Evolutionary conservation across 1,140 invertebrate genomes (phyloP).

Genomic region (Plodia interpunctella): DNA sequence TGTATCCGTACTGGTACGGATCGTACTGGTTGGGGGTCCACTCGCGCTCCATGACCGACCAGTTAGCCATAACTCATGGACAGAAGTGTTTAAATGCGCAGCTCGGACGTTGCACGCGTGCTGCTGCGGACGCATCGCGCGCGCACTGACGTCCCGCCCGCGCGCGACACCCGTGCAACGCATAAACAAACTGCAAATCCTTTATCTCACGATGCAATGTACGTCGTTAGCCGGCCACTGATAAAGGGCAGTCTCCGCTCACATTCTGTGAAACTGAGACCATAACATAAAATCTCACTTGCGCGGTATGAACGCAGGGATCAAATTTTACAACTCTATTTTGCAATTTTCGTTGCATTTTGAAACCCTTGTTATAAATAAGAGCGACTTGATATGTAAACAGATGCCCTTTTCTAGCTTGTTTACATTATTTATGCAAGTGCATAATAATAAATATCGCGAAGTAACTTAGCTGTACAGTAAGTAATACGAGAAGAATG

Average conservation of each 20-base stretch:
- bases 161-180: constrained; percentile 27
- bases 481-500: background rate
- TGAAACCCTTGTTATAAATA: background rate
- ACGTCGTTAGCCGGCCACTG: constrained; percentile 26
- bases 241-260: constrained; percentile 27
- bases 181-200: constrained; percentile 58
- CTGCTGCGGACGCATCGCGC: constrained; percentile 43
- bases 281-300: background rate
- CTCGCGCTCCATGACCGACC: constrained; percentile 33
- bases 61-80: constrained; percentile 39
- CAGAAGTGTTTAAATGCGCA: constrained; percentile 32
- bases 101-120: constrained; percentile 37
- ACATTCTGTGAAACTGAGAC: background rate
- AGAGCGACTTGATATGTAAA: too few species aligned
- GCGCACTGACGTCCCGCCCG: constrained; percentile 47
- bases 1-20: constrained; percentile 22
- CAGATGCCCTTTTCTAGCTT: too few species aligned
- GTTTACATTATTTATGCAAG: background rate
- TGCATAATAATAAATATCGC: background rate
- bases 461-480: background rate
- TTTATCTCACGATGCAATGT: constrained; percentile 39
- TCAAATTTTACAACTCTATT: background rate
- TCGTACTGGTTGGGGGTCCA: constrained; percentile 24
- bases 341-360: background rate
- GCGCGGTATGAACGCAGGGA: background rate